Evolutionary conservation across 2,113 vertebrate species (phyloP).

Genomic region (Solea senegalensis): DNA sequence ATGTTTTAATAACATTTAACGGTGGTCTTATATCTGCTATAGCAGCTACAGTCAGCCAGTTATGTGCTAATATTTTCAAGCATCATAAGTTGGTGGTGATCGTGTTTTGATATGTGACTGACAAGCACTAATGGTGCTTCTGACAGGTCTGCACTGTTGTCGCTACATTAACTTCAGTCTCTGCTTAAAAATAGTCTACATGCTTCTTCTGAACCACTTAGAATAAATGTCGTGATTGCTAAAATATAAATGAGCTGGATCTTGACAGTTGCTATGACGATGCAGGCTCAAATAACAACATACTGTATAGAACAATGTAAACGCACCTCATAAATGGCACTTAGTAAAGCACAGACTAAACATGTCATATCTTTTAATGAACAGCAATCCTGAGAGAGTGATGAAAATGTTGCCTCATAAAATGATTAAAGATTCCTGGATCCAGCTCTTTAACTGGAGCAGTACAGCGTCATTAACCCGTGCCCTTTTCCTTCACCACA

Average conservation of each 20-base stretch:
- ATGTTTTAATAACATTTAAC: background rate
- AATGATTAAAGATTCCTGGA: no score
- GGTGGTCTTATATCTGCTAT: background rate
- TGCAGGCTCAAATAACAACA: background rate
- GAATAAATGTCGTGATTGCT: background rate
- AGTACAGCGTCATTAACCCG: no score
- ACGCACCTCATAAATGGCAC: no score
- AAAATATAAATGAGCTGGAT: background rate
- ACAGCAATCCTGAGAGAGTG: background rate
- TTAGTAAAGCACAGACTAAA: no score
- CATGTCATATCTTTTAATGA: background rate
- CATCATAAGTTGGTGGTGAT: background rate
- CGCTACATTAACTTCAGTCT: background rate
- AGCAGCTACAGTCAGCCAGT: background rate
- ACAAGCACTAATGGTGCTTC: background rate
- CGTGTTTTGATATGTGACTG: constrained; percentile 1
- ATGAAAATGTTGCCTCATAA: no score
- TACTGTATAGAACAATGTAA: background rate
- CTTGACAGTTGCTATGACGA: background rate
- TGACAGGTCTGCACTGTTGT: background rate
- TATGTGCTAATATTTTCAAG: background rate
- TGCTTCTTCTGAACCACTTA: background rate
- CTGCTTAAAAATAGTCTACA: background rate
- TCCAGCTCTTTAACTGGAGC: no score
- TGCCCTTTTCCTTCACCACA: no score